Percentiles rank a stretch among this genome's conserved stretches.
phyloP scores from a whole-genome alignment of 2,113 vertebrate genomes.

The Cyanoliseus patagonus region DNA sequence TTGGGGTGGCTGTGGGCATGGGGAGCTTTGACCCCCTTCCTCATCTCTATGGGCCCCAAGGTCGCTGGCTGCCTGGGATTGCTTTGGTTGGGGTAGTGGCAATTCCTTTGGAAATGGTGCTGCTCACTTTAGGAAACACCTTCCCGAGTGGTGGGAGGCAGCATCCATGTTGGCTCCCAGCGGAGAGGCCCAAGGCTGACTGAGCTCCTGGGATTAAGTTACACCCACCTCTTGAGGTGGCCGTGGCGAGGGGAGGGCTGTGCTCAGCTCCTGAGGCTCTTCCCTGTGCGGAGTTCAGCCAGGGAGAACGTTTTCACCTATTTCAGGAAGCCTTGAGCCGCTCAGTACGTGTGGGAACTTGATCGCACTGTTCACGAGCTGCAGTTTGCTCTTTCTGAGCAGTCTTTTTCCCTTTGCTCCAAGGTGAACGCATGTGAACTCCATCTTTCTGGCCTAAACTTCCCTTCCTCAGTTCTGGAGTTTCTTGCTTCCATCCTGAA shows the following conservation, averaged over 20 bases:
- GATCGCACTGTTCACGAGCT: not conserved
- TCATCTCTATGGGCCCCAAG: accelerated
- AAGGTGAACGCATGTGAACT: not conserved
- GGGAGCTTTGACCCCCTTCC: not conserved
- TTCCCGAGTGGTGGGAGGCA: not conserved
- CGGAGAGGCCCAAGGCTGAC: not conserved
- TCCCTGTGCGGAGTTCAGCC: not conserved
- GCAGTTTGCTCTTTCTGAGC: not conserved
- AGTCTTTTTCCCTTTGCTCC: not conserved
- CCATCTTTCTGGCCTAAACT: not conserved
- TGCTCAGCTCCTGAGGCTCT: not conserved
- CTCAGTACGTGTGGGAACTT: not conserved
- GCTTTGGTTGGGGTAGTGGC: accelerated
- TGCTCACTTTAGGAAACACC: not conserved
- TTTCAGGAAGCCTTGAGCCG: not conserved
- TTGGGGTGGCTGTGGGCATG: accelerated
- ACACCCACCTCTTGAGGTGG: constrained; percentile 4
- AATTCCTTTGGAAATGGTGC: not conserved
- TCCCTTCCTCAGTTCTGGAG: not conserved
- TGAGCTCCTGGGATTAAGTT: constrained; percentile 35
- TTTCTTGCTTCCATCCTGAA: not conserved
- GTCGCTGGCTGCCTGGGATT: not conserved
- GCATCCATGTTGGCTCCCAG: not conserved
- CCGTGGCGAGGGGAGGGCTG: not conserved
- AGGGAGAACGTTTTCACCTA: not conserved